phyloP scores from a whole-genome alignment of 2,797 vertebrate species.

The Spizella passerina region DNA sequence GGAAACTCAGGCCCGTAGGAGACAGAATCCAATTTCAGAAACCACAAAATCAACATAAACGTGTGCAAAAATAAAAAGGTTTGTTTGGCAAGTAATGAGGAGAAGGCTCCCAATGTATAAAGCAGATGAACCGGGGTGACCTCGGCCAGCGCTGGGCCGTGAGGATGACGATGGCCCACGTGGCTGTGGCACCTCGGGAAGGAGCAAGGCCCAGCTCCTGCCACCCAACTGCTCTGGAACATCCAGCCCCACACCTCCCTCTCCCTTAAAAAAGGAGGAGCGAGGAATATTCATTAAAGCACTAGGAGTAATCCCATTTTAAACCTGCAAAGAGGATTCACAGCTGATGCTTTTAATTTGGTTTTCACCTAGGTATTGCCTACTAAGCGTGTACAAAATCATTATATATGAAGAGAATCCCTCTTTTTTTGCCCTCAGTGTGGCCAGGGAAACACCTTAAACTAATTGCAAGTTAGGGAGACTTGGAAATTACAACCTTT shows the following conservation, averaged over 20 bases:
- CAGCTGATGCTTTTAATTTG: neutral
- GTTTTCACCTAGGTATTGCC: neutral
- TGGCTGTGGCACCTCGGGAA: slow-evolving; percentile 59
- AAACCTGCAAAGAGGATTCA: neutral
- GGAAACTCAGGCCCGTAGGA: slow-evolving; percentile 88
- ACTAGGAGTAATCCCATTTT: neutral
- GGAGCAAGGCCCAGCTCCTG: neutral
- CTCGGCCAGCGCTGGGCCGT: slow-evolving; percentile 63
- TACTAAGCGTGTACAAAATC: neutral
- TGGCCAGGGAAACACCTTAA: neutral
- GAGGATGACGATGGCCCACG: slow-evolving; percentile 63
- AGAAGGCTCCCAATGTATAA: slow-evolving; percentile 86
- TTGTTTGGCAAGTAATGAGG: slow-evolving; percentile 87
- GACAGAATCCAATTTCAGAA: slow-evolving; percentile 94
- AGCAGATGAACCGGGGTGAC: slow-evolving; percentile 87
- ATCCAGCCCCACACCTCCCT: neutral
- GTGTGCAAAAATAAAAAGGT: slow-evolving; percentile 89
- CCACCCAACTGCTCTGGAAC: neutral
- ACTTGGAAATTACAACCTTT: neutral
- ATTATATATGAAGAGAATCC: fast-evolving
- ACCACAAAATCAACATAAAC: slow-evolving; percentile 96
- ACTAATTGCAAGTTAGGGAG: neutral
- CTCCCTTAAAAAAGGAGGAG: neutral
- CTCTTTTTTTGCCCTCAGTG: neutral
- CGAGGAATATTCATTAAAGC: neutral